Evolutionary conservation across 2,888 invertebrate genomes (phyloP).

Genomic region (Lissocephala sabroskyi): DNA sequence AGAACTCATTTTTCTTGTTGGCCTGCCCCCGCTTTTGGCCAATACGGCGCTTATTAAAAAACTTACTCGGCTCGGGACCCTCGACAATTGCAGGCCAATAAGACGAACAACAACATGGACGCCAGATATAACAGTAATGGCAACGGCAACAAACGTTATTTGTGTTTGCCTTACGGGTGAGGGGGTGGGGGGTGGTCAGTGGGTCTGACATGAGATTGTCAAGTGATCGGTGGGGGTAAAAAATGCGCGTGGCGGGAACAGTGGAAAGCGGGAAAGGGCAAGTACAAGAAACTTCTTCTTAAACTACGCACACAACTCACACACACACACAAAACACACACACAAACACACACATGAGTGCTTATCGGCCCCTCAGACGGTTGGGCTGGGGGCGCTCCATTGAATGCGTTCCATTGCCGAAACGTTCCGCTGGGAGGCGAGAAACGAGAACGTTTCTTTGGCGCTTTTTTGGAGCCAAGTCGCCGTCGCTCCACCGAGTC

Average conservation of each 20-base stretch:
- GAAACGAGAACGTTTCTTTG: conserved; percentile 35
- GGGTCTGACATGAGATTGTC: too few species aligned
- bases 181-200: conserved; percentile 3
- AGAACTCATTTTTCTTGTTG: conserved; percentile 4
- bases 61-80: conserved; percentile 24
- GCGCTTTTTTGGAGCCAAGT: conserved; percentile 23
- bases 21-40: conserved; percentile 9
- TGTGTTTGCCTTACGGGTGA: conserved; percentile 48
- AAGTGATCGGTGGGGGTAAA: neutral
- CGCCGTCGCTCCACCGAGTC: conserved; percentile 20
- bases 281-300: conserved; percentile 2
- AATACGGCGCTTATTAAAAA: conserved; percentile 45
- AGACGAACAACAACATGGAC: conserved; percentile 6
- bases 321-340: conserved; percentile 1
- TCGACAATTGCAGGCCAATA: conserved; percentile 25
- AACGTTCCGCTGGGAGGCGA: too few species aligned
- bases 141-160: conserved; percentile 33
- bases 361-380: neutral
- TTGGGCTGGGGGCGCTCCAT: conserved; percentile 7
- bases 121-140: conserved; percentile 3
- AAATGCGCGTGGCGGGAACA: too few species aligned
- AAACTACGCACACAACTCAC: conserved; percentile 15
- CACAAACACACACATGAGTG: too few species aligned
- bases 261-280: too few species aligned
- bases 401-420: conserved; percentile 40